Evolutionary conservation across 1,140 invertebrate species (phyloP).

Genomic region (Ceratina japonica): DNA sequence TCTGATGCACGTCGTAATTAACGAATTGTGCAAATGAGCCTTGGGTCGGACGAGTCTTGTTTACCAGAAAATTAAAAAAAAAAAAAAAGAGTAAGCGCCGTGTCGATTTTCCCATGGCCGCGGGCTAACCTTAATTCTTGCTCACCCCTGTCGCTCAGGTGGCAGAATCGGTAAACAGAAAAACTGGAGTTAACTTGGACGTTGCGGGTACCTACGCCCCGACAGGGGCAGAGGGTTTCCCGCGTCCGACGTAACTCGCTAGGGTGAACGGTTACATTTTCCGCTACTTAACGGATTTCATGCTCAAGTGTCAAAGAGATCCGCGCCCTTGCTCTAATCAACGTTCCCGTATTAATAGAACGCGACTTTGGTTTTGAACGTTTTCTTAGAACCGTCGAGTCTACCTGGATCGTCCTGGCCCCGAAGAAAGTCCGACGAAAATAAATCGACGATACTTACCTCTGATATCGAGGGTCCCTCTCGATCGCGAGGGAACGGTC

Average conservation of each 20-base stretch:
- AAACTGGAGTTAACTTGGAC: slow-evolving; percentile 58
- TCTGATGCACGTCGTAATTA: background rate
- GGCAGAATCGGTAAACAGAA: slow-evolving; percentile 68
- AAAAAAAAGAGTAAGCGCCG: slow-evolving; percentile 23
- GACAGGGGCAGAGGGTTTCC: slow-evolving; percentile 9
- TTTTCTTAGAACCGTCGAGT: slow-evolving; percentile 46
- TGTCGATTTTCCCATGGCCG: slow-evolving; percentile 38
- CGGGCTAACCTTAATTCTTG: slow-evolving; percentile 53
- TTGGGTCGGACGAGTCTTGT: background rate
- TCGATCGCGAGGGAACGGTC: background rate
- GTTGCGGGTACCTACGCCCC: slow-evolving; percentile 14
- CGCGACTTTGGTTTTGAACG: slow-evolving; percentile 47
- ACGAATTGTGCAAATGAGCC: background rate
- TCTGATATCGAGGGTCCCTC: background rate
- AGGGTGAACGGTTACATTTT: slow-evolving; percentile 72
- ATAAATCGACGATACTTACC: too few relatives aligned
- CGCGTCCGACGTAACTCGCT: slow-evolving; percentile 52
- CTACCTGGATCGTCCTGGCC: background rate
- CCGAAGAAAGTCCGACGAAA: too few relatives aligned
- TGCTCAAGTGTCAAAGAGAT: slow-evolving; percentile 70
- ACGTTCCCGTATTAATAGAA: slow-evolving; percentile 68
- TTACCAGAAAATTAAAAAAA: slow-evolving; percentile 21
- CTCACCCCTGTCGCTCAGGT: slow-evolving; percentile 66
- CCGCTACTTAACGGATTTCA: slow-evolving; percentile 74
- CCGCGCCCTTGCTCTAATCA: slow-evolving; percentile 71